Evolutionary conservation across 2,113 vertebrate genomes (phyloP), one percentile per base, ranked within the genome.

Genomic region (Phainopepla nitens): DNA sequence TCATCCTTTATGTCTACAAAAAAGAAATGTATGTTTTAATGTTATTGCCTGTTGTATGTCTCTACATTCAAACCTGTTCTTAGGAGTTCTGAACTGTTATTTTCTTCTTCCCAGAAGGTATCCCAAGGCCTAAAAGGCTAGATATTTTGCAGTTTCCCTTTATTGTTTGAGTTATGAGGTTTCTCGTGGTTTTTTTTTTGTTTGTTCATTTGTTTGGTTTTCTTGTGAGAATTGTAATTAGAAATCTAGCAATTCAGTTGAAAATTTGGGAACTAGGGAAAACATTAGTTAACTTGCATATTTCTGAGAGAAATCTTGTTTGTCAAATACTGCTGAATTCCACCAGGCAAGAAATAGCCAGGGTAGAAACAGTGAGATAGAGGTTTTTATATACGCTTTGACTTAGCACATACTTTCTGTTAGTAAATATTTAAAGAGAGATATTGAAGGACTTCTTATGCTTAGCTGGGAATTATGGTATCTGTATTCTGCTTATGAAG

Each of bases 171-270:
- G 10, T 39, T 54, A 2, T 28, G 10, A 10, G 7, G 8, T 50
- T 24, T 15, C 10, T 12, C 3, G 2, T 29, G 21, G 1, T 7
- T 2, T 12, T 15, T 10, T 15, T n/a, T 15, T n/a, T 24, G 3
- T 57, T 53, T 54, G 12, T 22, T 61, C 4, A 21, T 10, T 31
- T 11, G 1, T 10, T 45, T 45, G 8, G 4, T 47, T 35, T n/a
- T 15, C 29, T 28, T 22, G 13, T 51, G 24, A 60, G 13, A 88
- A 56, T 72, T 72, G 3, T 18, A 65, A 82, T 7, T 10, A 61
- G 13, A 60, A 79, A 51, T 11, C 4, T 79, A 36, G 4, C 22
- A 64, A 9, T 64, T 64, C 0, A 42, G 33, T 6, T 49, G 8
- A 65, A 87, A 66, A 8, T 8, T 8, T 61, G 8, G 8, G 10